Evolutionary conservation across 1,140 invertebrate genomes (phyloP).

Genomic region (Acromyrmex heyeri): DNA sequence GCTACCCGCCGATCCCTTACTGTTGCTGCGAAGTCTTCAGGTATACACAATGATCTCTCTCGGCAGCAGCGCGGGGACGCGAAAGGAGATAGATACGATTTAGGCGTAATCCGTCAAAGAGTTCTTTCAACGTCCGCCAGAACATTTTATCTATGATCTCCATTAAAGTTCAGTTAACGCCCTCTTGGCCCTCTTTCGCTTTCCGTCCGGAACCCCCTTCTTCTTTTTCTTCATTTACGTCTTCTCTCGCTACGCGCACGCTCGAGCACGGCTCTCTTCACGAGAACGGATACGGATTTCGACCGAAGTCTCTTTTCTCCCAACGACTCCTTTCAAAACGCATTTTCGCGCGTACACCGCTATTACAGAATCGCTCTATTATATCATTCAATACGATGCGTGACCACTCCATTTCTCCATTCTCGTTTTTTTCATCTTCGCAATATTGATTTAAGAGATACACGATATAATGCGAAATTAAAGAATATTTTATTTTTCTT

Average conservation of each 20-base stretch:
- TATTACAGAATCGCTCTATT: slow-evolving; percentile 12
- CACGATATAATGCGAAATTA: neutral
- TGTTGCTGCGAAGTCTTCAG: slow-evolving; percentile 37
- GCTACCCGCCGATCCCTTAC: slow-evolving; percentile 7
- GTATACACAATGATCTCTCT: slow-evolving; percentile 55
- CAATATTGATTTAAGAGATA: neutral
- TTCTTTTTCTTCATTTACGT: slow-evolving; percentile 40
- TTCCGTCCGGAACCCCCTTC: slow-evolving; percentile 41
- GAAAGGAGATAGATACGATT: slow-evolving; percentile 83
- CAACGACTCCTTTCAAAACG: slow-evolving; percentile 44
- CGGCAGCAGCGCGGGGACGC: slow-evolving; percentile 47
- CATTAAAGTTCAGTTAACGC: slow-evolving; percentile 87
- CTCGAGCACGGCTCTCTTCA: slow-evolving; percentile 14
- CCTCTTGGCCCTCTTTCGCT: slow-evolving; percentile 79
- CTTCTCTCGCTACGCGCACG: slow-evolving; percentile 33
- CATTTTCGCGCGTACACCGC: slow-evolving; percentile 14
- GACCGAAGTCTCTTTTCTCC: slow-evolving; percentile 7
- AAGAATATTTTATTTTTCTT: neutral
- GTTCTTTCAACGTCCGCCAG: slow-evolving; percentile 82
- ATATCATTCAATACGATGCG: neutral
- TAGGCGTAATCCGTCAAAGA: slow-evolving; percentile 86
- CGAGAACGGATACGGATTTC: slow-evolving; percentile 45
- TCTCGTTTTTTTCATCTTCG: neutral
- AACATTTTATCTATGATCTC: slow-evolving; percentile 85
- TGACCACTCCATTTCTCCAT: neutral